Conservation (phyloP, 2,888 invertebrate genomes). For the Pristionchus arcanus region DNA sequence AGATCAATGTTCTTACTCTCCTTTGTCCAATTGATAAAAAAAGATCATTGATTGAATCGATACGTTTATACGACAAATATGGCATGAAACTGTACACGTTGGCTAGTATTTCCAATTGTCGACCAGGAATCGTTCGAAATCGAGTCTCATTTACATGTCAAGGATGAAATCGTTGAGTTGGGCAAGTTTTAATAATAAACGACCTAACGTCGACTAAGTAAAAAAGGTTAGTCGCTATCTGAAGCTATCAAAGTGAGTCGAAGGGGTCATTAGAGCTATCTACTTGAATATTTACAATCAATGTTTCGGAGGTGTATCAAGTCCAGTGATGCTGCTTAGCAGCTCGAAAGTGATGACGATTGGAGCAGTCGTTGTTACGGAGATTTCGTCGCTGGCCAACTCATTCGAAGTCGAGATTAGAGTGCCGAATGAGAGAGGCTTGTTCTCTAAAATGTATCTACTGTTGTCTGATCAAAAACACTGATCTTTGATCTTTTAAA, state of each 20-base stretch:
- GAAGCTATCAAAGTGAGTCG: no score
- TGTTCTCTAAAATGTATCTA: conserved; percentile 43
- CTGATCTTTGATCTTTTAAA: background rate
- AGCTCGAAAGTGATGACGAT: conserved; percentile 54
- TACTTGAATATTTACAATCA: background rate
- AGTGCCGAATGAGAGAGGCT: conserved; percentile 51
- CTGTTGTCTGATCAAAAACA: background rate
- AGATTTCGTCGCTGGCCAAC: conserved; percentile 32
- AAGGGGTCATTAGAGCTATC: no score
- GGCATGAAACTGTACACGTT: background rate
- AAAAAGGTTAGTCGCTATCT: no score
- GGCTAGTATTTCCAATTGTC: background rate
- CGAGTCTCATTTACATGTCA: background rate
- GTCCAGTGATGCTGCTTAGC: conserved; percentile 25
- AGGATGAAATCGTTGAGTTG: background rate
- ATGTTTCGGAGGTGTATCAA: background rate
- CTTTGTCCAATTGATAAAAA: no score
- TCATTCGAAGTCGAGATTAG: conserved; percentile 54
- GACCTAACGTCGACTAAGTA: no score
- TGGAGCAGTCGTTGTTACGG: conserved; percentile 44
- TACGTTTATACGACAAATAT: background rate
- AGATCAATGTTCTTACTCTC: background rate
- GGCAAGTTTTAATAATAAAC: background rate
- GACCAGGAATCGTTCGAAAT: conserved; percentile 11
- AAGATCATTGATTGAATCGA: background rate